Percentiles rank a stretch among this genome's conserved stretches.
Conservation (phyloP, 2,797 vertebrate genomes). For the Chaunax sp. region DNA sequence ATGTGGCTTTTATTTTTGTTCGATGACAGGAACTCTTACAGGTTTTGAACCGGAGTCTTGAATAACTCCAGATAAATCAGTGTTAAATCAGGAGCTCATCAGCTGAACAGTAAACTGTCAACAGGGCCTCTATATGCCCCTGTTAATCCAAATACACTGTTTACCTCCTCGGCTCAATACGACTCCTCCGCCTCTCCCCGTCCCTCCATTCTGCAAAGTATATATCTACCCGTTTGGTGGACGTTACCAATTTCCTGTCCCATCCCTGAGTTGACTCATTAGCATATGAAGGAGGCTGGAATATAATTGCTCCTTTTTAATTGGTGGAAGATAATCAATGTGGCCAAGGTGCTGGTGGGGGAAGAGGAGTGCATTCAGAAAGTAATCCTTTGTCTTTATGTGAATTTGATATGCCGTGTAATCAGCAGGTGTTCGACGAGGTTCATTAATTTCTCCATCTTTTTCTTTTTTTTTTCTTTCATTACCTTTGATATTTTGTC, state of each 20-base stretch:
- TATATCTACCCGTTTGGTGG: conserved; percentile 35
- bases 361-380: conserved; percentile 24
- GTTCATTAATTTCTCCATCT: conserved; percentile 42
- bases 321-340: conserved; percentile 80
- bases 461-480: conserved; percentile 29
- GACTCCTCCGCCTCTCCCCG: background rate
- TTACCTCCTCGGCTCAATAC: conserved; percentile 8
- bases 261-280: conserved; percentile 65
- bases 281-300: conserved; percentile 77
- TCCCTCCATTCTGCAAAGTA: conserved; percentile 2
- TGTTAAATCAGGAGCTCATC: conserved; percentile 6
- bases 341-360: conserved; percentile 50
- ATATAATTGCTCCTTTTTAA: conserved; percentile 79
- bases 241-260: conserved; percentile 50
- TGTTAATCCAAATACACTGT: conserved; percentile 26
- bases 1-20: conserved; percentile 28
- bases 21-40: conserved; percentile 8
- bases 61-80: background rate
- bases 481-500: conserved; percentile 55
- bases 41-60: conserved; percentile 1
- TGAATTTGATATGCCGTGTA: conserved; percentile 37
- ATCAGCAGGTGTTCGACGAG: conserved; percentile 60
- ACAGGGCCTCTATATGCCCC: conserved; percentile 1
- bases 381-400: conserved; percentile 44
- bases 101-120: conserved; percentile 4